phyloP scores from a whole-genome alignment of 1,140 invertebrate genomes.

The Temnothorax longispinosus region DNA sequence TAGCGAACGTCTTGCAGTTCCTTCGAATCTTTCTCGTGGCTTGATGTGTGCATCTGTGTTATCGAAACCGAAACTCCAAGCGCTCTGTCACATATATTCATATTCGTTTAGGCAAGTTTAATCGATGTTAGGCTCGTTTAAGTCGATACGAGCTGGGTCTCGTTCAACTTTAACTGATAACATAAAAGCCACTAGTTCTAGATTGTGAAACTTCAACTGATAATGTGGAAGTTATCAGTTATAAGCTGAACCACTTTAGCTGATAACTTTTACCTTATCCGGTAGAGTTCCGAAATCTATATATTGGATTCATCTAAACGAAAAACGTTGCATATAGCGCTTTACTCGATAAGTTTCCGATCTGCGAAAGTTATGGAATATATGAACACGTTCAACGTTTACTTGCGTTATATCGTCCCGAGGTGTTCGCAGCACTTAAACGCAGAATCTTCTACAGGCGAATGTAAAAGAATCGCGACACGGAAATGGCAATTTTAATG shows the following conservation, averaged over 20 bases:
- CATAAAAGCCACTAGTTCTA: constrained; percentile 19
- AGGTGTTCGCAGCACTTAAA: background rate
- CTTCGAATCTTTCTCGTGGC: constrained; percentile 16
- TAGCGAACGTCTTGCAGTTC: constrained; percentile 56
- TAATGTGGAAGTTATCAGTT: constrained; percentile 28
- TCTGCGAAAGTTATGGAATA: background rate
- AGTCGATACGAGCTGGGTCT: background rate
- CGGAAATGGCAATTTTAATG: constrained; percentile 26
- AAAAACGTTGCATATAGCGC: constrained; percentile 9
- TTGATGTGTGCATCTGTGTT: background rate
- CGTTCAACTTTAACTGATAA: constrained; percentile 33
- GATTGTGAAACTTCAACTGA: constrained; percentile 38
- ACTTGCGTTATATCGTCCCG: background rate
- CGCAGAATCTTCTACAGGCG: background rate
- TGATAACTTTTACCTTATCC: constrained; percentile 42
- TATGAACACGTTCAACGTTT: background rate
- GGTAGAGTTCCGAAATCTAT: constrained; percentile 1
- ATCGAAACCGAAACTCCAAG: background rate
- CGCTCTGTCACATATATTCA: constrained; percentile 3
- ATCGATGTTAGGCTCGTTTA: constrained; percentile 44
- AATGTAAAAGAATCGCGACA: background rate
- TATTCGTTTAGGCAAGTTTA: constrained; percentile 48
- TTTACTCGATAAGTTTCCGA: constrained; percentile 10
- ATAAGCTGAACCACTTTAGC: constrained; percentile 32
- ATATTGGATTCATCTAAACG: background rate